Evolutionary conservation across 2,113 vertebrate species (phyloP), one percentile per base, ranked within the genome.

Genomic region (Mixornis gularis): DNA sequence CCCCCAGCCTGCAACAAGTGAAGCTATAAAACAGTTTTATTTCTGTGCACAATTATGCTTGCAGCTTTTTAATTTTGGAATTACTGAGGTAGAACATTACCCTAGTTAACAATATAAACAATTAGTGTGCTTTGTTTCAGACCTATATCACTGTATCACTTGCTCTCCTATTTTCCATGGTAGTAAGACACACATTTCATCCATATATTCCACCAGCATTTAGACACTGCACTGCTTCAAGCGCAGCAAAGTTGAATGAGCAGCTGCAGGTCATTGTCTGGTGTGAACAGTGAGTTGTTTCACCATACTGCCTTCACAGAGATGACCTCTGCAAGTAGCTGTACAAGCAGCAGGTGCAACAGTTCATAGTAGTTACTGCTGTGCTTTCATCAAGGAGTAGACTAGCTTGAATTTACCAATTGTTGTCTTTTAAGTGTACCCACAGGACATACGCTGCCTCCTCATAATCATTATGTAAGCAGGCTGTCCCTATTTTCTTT

Each of bases 121-220:
- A 36, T 27, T 56, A 10, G 9, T 18, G 1, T 44, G 25, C 53
- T 91, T 74, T 72, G 13, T 76, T 40, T 89, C 69, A 78, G 17
- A 49, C 15, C 6, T 38, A 0, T 22, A 43, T 27, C 7, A 14
- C 26, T 38, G 0, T 22, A 43, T 27, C 7, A 14, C 26, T 79
- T 76, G n/a, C 22, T 53, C 11, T 85, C 11, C 17, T 10, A 0
- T 68, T 49, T 81, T 68, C 49, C 43, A 34, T 1, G 55, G 55
- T 21, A 66, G 22, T 41, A 34, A n/a, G 12, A 72, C 8, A 40
- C 10, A 30, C 5, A 29, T 63, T n/a, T 66, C 13, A 69, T 30
- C 26, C 30, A 27, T 59, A 20, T 60, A 10, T 25, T 85, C 36
- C 36, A 19, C 38, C 26, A 81, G 21, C 18, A 36, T 30, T 63